These are phyloP conservation scores for Oryzaephilus surinamensis DNA, from an alignment of 1,140 invertebrate genomes.

Conservation along the genomic window DNA sequence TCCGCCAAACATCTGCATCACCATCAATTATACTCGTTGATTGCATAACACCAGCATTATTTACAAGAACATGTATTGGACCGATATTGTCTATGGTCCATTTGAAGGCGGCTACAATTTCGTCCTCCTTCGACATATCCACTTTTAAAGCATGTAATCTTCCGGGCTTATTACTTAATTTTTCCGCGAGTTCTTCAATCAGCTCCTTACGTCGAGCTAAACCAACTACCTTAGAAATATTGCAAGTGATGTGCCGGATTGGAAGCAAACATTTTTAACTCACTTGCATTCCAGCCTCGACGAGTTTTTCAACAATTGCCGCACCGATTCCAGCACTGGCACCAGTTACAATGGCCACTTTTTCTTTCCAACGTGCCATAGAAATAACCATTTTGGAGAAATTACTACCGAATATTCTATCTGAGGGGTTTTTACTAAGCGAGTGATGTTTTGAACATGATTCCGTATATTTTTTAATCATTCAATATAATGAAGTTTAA, in stretches of 20 bases:
- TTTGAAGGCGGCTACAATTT: slow-evolving; percentile 48
- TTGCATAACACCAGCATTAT: slow-evolving; percentile 47
- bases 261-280: not conserved
- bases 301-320: slow-evolving; percentile 27
- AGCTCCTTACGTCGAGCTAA: slow-evolving; percentile 11
- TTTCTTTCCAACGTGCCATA: slow-evolving; percentile 41
- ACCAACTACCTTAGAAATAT: slow-evolving; percentile 12
- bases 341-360: slow-evolving; percentile 43
- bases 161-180: slow-evolving; percentile 5
- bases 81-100: slow-evolving; percentile 47
- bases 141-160: slow-evolving; percentile 20
- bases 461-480: no score
- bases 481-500: no score
- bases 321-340: slow-evolving; percentile 43
- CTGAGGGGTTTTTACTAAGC: no score
- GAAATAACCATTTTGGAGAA: not conserved
- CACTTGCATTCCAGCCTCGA: not conserved
- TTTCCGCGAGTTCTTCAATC: slow-evolving; percentile 6
- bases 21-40: slow-evolving; percentile 17
- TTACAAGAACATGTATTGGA: slow-evolving; percentile 52
- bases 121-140: slow-evolving; percentile 40
- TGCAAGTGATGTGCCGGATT: not conserved
- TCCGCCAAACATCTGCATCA: slow-evolving; percentile 13
- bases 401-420: no score
- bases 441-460: no score